Conservation (phyloP, 2,888 invertebrate genomes). For the Dysmachus trigonus region DNA sequence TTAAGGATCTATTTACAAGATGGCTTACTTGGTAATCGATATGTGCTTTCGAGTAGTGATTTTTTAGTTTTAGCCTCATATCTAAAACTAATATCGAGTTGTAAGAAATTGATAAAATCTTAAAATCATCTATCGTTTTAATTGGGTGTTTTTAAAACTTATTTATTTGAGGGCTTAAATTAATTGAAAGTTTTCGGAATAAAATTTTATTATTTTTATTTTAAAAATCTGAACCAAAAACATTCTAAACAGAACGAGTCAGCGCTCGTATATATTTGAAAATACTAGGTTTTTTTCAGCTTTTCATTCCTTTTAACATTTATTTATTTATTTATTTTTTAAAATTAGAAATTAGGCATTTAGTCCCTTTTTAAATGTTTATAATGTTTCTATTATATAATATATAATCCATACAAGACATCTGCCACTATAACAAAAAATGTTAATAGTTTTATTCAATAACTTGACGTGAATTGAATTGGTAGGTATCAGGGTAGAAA, state of each 20-base stretch:
- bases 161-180: not conserved
- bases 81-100: not conserved
- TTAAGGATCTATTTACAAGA: not conserved
- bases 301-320: not conserved
- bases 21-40: not conserved
- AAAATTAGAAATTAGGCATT: not conserved
- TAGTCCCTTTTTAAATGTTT: not conserved
- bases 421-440: too few species aligned
- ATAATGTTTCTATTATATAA: not conserved
- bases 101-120: not conserved
- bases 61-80: not conserved
- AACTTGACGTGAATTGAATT: not conserved
- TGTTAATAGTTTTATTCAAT: not conserved
- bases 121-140: not conserved
- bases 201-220: not conserved
- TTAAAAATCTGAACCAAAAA: not conserved
- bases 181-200: not conserved
- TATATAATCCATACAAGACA: too few species aligned
- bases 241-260: not conserved
- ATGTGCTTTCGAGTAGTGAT: not conserved
- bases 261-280: not conserved
- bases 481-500: not conserved
- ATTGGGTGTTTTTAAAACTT: not conserved
- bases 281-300: not conserved
- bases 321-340: not conserved